phyloP scores from a whole-genome alignment of 2,797 vertebrate genomes.

The Etheostoma nigrum region DNA sequence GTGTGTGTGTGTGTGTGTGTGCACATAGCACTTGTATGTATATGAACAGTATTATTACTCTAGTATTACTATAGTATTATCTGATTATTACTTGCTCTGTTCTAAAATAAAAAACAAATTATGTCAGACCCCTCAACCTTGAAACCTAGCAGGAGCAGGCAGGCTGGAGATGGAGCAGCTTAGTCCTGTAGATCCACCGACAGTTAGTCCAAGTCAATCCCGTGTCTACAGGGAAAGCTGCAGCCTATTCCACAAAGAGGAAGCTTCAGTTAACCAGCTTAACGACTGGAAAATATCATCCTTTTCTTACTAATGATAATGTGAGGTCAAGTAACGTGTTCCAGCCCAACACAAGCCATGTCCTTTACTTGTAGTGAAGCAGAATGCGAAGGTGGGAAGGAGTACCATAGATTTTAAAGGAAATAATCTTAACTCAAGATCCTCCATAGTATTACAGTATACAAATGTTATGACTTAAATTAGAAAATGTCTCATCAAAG shows the following conservation, averaged over 20 bases:
- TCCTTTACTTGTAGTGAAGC: conserved; percentile 12
- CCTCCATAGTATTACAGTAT: not conserved
- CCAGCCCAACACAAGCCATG: not conserved
- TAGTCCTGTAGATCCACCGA: conserved; percentile 84
- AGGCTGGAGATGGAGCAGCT: conserved; percentile 83
- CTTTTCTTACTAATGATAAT: conserved; percentile 49
- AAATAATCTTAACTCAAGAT: not conserved
- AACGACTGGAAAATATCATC: conserved; percentile 50
- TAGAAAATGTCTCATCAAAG: not conserved
- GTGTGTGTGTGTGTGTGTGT: conserved; percentile 14
- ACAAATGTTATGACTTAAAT: not conserved
- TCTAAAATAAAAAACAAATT: conserved; percentile 23
- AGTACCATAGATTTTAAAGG: not conserved
- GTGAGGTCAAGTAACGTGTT: conserved; percentile 52
- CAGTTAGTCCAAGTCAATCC: conserved; percentile 88
- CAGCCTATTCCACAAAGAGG: conserved; percentile 80
- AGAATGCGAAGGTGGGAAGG: not conserved
- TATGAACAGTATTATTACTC: conserved; percentile 22
- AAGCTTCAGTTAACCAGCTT: conserved; percentile 87
- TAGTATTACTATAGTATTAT: too few relatives aligned
- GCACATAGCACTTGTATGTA: conserved; percentile 38
- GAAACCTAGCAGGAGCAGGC: conserved; percentile 67
- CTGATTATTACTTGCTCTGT: conserved; percentile 4
- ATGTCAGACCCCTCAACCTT: conserved; percentile 58
- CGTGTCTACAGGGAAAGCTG: conserved; percentile 89